Base-by-base conservation (phyloP, 2,888 invertebrate genomes). In the Drosophila histrio region DNA sequence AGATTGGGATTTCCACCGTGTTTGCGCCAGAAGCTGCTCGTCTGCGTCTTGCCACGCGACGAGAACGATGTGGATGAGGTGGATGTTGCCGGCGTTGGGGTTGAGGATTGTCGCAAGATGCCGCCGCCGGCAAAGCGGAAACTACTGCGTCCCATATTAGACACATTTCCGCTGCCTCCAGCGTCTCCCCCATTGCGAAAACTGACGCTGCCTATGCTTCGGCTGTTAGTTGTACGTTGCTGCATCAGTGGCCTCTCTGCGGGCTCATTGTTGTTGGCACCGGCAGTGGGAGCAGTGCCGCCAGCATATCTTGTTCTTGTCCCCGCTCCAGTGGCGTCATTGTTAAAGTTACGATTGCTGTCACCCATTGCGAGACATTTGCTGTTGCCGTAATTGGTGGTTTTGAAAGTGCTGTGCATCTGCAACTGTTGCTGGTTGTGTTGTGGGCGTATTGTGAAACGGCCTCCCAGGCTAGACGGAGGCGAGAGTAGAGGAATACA, bases 401-500 rank as follows among this genome's bases (percentile, higher is more conserved):
- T 56, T 44, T 2, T 56, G 34, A 87, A 86, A 54, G 79, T 89
- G 71, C 79, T 88, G 69, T 79, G 77, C 79, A 90, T 77, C 64
- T 91, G 91, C 71, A 91, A 75, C 72, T 90, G 91, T 58, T 91
- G 91, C 62, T 91, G 91, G 52, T 89, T 88, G 43, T 91, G 88
- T 66, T 91, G 91, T 7, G 92, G 91, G 46, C 91, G 89, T 62
- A 91, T 90, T 1, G 91, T 89, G 57, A 90, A 91, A 7, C 92
- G 91, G 4, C 91, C 91, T 34, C 91, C 92, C 62, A 92, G 81
- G 44, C 91, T 91, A 67, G 15, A 49, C 34, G 65, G 7, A 43
- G 13, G 5, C 19, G n/a, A n/a, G 34, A 41, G 11, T 11, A n/a
- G 9, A 24, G 28, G 2, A 26, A 43, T 28, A 19, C 13, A 63